Evolutionary conservation across 2,797 vertebrate genomes (phyloP).

Genomic region (Alosa sapidissima): DNA sequence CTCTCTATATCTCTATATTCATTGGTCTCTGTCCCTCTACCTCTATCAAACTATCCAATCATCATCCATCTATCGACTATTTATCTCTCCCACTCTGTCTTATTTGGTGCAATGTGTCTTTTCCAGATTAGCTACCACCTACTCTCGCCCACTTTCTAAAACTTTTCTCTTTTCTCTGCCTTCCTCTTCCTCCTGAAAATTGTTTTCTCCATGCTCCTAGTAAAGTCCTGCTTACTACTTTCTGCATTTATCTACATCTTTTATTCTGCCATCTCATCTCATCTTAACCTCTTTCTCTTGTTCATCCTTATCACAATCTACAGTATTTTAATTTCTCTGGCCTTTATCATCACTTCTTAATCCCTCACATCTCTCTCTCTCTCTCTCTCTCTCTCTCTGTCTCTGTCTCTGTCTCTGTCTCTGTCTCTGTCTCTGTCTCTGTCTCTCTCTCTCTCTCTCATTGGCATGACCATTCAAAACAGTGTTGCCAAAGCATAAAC

Average conservation of each 20-base stretch:
- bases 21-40: neutral
- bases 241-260: neutral
- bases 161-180: neutral
- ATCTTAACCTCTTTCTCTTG: neutral
- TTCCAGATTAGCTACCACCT: conserved; percentile 15
- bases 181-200: neutral
- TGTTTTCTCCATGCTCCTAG: neutral
- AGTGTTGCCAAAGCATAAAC: no score
- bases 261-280: neutral
- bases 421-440: no score
- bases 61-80: neutral
- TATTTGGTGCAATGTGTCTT: conserved; percentile 2
- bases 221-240: neutral
- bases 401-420: conserved; percentile 40
- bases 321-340: neutral
- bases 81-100: neutral
- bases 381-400: conserved; percentile 36
- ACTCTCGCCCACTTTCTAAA: conserved; percentile 15
- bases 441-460: no score
- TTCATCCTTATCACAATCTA: neutral
- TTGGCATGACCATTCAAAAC: no score
- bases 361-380: conserved; percentile 35
- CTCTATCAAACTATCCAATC: neutral
- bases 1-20: neutral
- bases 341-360: neutral